Base-by-base conservation (phyloP, 2,113 vertebrate genomes). In the Peucedramus taeniatus region DNA sequence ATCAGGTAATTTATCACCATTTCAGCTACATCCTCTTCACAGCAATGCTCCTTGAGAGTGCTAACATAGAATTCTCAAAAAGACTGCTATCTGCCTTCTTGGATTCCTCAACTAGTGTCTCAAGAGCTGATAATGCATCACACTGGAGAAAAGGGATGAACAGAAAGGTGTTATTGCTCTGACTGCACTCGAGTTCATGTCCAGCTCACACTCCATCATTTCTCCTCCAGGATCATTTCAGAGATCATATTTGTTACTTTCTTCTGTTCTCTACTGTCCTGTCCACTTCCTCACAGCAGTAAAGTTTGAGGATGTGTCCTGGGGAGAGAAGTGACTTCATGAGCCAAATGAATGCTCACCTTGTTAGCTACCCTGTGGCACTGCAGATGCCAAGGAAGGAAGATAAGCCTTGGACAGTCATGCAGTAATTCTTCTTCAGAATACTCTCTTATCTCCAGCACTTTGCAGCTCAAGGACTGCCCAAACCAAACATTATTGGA, bases 1-100 rank as follows among this genome's bases (percentile, higher is more conserved):
- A 66, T 86, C 70, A 77, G 64, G 86, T 90, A 89, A 74, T 91
- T 91, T 83, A 63, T 91, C 88, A 87, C 64, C 31, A 37, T 88
- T 95, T 78, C 85, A 70, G 56, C 63, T 89, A 56, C 68, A 82
- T 49, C 90, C 37, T 90, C 47, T 87, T 95, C 79, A 63, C 40
- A 85, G 74, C 11, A 26, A 89, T 54, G 30, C 37, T 63, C 79
- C 60, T 83, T 13, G 3, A 75, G 89, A 90, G 70, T 78, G 35
- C 54, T 80, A 85, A 61, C 71, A 66, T 0, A 83, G 71, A 92
- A 72, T 96, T 96, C 72, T 92, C 80, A 76, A 81, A 42, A 71
- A 83, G 33, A 26, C 49, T 87, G 66, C 61, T 77, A 51, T 68
- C 65, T 89, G 64, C 49, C 72, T 65, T 71, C 76, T 82, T 26